Conservation (phyloP, 92 coral and sea anemone species). For the Palythoa grandis region DNA sequence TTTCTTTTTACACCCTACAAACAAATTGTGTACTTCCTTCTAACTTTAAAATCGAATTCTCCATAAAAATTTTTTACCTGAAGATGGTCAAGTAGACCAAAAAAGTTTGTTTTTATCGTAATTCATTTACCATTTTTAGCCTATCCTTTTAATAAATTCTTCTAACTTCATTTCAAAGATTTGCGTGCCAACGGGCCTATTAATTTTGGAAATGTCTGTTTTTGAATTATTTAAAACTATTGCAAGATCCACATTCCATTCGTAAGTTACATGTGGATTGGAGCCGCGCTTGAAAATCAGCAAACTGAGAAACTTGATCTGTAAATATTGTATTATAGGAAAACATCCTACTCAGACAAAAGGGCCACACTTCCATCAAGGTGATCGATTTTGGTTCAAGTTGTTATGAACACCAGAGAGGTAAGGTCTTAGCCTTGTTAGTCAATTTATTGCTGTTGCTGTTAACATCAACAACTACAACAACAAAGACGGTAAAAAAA, state of each 20-base stretch:
- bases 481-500: neutral
- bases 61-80: too few species aligned
- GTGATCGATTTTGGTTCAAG: slow-evolving; percentile 98
- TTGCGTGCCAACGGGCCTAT: too few species aligned
- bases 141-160: too few species aligned
- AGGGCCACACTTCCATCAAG: slow-evolving; percentile 89
- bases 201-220: too few species aligned
- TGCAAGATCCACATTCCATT: neutral
- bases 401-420: slow-evolving; percentile 93
- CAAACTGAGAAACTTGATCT: neutral
- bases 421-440: slow-evolving; percentile 37
- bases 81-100: too few species aligned
- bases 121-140: too few species aligned
- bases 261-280: neutral
- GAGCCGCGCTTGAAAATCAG: neutral
- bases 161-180: too few species aligned
- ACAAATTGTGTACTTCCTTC: too few species aligned
- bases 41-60: too few species aligned
- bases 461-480: neutral
- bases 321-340: slow-evolving; percentile 55
- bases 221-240: too few species aligned
- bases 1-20: too few species aligned
- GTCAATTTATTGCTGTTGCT: neutral
- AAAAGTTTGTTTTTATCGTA: too few species aligned
- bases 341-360: slow-evolving; percentile 75